phyloP scores from a whole-genome alignment of 2,113 vertebrate species.

The Laticauda laticaudata region DNA sequence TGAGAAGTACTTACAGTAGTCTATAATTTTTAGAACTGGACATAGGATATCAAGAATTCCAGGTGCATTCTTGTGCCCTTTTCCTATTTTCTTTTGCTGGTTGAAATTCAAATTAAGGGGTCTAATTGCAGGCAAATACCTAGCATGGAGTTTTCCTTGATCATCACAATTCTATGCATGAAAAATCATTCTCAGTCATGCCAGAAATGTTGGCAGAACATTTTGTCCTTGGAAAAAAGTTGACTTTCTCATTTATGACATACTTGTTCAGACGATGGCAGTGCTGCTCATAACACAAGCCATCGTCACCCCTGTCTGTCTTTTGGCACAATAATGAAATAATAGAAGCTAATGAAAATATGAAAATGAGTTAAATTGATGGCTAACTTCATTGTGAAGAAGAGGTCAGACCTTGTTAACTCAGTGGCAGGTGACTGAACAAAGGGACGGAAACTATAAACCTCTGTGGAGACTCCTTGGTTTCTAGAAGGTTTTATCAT shows the following conservation, averaged over 20 bases:
- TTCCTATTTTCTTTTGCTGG: neutral
- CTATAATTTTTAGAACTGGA: neutral
- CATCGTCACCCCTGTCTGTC: neutral
- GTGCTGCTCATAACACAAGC: neutral
- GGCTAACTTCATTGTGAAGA: neutral
- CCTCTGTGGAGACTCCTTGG: neutral
- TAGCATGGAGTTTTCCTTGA: neutral
- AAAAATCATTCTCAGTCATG: neutral
- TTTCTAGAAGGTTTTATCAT: accelerated
- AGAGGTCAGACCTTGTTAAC: neutral
- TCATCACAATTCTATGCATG: neutral
- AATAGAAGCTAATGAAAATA: neutral
- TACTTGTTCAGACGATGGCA: neutral
- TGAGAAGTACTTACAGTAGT: too few relatives aligned
- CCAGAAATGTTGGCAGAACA: neutral
- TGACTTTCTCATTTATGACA: neutral
- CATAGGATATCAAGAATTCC: accelerated
- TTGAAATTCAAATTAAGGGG: neutral
- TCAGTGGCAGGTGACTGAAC: neutral
- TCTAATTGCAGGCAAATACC: neutral
- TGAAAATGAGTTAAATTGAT: neutral
- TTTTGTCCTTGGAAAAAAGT: neutral
- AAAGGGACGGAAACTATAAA: accelerated
- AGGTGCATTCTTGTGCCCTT: neutral
- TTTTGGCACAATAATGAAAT: neutral